Evolutionary conservation across 2,797 vertebrate genomes (phyloP).

Genomic region (Acrossocheilus wenchowensis): DNA sequence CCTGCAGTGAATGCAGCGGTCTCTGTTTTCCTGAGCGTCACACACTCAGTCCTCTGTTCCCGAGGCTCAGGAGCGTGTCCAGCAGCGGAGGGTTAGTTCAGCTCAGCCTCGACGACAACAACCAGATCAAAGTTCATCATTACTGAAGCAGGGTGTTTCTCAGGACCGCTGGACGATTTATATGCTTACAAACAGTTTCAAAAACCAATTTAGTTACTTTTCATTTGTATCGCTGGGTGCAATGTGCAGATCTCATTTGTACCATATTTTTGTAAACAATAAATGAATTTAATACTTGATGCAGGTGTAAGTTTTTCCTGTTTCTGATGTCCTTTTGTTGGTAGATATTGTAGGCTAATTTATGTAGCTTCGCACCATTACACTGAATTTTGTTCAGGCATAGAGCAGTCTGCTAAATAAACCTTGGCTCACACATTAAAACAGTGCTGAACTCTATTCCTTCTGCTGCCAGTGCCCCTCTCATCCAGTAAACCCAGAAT

Average conservation of each 20-base stretch:
- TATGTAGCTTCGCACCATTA: background rate
- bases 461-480: no score
- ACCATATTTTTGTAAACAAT: slow-evolving; percentile 12
- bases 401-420: no score
- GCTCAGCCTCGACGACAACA: slow-evolving; percentile 88
- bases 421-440: no score
- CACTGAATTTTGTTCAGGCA: background rate
- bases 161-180: background rate
- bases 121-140: slow-evolving; percentile 86
- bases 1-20: no score
- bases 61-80: slow-evolving; percentile 64
- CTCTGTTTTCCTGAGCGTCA: slow-evolving; percentile 78
- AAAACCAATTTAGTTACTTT: background rate
- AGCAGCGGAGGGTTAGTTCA: slow-evolving; percentile 78
- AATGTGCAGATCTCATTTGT: background rate
- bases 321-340: background rate
- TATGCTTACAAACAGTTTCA: background rate
- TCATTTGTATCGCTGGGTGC: background rate
- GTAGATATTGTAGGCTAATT: background rate
- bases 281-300: background rate
- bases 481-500: background rate
- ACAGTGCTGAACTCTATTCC: no score
- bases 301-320: background rate
- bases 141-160: slow-evolving; percentile 71
- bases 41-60: slow-evolving; percentile 81